Percentiles rank a stretch among this genome's conserved stretches.
phyloP scores from a whole-genome alignment of 1,140 invertebrate genomes.

The Drosophila kepulauana region DNA sequence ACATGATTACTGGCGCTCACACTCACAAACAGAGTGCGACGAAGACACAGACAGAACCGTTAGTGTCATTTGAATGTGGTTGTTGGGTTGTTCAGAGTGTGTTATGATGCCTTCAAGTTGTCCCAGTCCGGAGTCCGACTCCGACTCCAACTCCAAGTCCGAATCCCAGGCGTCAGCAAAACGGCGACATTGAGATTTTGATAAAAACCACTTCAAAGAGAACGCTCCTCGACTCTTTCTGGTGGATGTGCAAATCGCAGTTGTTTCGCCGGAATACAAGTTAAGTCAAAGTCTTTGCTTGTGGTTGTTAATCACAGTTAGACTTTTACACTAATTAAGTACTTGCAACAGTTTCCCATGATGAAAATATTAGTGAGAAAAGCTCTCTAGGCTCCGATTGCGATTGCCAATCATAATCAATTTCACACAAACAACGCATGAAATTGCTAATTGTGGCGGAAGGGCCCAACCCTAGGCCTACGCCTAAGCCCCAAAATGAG shows the following conservation, averaged over 20 bases:
- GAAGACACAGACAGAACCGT: constrained; percentile 72
- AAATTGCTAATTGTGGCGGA: constrained; percentile 80
- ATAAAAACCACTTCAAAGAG: constrained; percentile 62
- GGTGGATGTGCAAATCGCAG: constrained; percentile 43
- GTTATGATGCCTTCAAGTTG: constrained; percentile 63
- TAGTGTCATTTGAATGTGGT: constrained; percentile 80
- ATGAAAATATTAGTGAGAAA: constrained; percentile 18
- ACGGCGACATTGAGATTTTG: constrained; percentile 44
- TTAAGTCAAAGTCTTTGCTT: neutral
- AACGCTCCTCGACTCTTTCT: constrained; percentile 23
- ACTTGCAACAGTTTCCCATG: constrained; percentile 31
- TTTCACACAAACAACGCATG: constrained; percentile 80
- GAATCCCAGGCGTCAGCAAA: constrained; percentile 40
- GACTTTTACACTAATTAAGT: constrained; percentile 23
- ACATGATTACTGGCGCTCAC: constrained; percentile 79
- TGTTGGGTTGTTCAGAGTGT: constrained; percentile 68
- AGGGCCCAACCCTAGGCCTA: constrained; percentile 49
- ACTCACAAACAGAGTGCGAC: constrained; percentile 32
- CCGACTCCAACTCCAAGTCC: constrained; percentile 35
- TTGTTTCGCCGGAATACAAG: neutral
- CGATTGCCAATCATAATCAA: constrained; percentile 78
- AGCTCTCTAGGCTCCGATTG: constrained; percentile 42
- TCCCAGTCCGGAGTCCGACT: constrained; percentile 16
- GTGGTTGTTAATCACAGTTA: constrained; percentile 17
- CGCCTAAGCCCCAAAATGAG: constrained; percentile 25